Base-by-base conservation (phyloP, 2,797 vertebrate species). In the Gouania willdenowi region DNA sequence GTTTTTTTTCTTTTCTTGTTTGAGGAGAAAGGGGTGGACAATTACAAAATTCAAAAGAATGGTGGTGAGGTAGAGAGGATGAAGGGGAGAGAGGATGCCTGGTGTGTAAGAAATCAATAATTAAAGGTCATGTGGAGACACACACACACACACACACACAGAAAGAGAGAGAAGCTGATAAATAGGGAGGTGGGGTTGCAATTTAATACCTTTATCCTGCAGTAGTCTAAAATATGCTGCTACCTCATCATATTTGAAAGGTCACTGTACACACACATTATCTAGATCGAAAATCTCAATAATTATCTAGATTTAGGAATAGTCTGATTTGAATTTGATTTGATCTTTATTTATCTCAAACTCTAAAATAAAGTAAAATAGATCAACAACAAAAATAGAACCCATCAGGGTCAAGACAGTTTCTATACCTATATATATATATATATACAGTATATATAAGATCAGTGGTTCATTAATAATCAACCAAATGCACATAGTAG, bases 51-150 rank as follows among this genome's bases (percentile, higher is more conserved):
- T 13, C 28, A 5, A 6, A 35, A 19, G 14, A 51, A 45, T 4
- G 5, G 38, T 42, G 15, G 18, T 13, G 44, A 35, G 47, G 37
- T n/a, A 9, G 27, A 60, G 12, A 5, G 3, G 35, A 34, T 41
- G 23, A 39, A 30, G 37, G 13, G 16, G 29, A 18, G 54, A 48
- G 52, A 61, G 27, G 50, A 73, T 50, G 46, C 41, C 29, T 5
- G n/a, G 53, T 33, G 35, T 52, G 57, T 41, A 48, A 26, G 60
- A 56, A 79, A 87, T 87, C 77, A 84, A 85, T 88, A 78, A 86
- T 74, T 75, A 55, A 85, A 83, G 77, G 77, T 83, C 71, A 67
- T 38, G 28, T 11, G 17, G 37, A 41, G 26, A 43, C 18, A 24
- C 21, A 41, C 41, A 22, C 30, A 25, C 41, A 39, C 23, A 6